Conservation (phyloP, 2,888 invertebrate species). For the Drosophila buzzatii region DNA sequence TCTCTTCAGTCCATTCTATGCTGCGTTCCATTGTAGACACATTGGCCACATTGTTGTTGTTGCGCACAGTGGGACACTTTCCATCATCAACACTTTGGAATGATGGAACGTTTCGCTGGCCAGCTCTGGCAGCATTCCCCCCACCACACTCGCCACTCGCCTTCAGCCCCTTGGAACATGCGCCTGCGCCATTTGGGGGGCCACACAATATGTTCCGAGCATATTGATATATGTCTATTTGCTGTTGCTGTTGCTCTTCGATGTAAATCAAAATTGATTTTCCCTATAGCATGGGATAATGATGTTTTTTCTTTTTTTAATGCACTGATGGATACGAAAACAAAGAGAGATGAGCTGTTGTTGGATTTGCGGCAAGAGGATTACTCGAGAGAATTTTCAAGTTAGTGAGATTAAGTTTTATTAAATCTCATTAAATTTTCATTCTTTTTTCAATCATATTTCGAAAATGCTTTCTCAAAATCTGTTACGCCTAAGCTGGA, state of each 20-base stretch:
- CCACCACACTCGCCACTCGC: neutral
- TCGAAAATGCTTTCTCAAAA: neutral
- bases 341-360: conserved; percentile 11
- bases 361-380: neutral
- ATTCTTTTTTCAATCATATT: neutral
- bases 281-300: conserved; percentile 53
- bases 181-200: conserved; percentile 55
- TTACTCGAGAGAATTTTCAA: neutral
- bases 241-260: conserved; percentile 30
- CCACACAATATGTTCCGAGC: conserved; percentile 28
- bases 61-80: conserved; percentile 77
- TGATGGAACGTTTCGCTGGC: conserved; percentile 75
- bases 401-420: neutral
- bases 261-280: conserved; percentile 76
- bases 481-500: neutral
- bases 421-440: neutral
- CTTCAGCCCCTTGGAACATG: conserved; percentile 34
- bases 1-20: conserved; percentile 44
- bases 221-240: conserved; percentile 56
- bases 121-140: conserved; percentile 48
- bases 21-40: conserved; percentile 50
- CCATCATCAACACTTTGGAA: conserved; percentile 75
- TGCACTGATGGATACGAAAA: conserved; percentile 46
- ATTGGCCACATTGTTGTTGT: conserved; percentile 52
- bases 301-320: conserved; percentile 70